phyloP scores from a whole-genome alignment of 2,888 invertebrate genomes.

The Drosophila ustulata region DNA sequence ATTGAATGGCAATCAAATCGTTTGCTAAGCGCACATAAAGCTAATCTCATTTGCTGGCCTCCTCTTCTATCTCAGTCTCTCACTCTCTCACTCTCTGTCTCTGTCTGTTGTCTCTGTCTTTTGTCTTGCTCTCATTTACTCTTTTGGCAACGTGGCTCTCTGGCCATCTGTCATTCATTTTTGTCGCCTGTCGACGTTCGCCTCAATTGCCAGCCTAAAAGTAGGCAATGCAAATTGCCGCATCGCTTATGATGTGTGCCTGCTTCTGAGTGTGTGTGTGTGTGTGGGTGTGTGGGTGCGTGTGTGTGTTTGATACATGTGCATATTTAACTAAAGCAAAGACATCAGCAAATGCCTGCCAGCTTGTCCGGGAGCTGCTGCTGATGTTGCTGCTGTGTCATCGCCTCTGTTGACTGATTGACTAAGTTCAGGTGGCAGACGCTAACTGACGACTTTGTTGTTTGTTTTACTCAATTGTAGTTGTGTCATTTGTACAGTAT shows the following conservation, averaged over 20 bases:
- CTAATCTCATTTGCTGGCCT: background rate
- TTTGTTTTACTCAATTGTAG: conserved; percentile 39
- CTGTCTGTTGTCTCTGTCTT: too few relatives aligned
- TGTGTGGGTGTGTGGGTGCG: conserved; percentile 13
- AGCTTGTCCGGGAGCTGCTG: conserved; percentile 20
- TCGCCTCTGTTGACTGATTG: conserved; percentile 69
- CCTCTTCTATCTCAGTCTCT: background rate
- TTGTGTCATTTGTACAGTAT: conserved; percentile 59
- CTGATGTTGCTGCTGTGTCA: conserved; percentile 31
- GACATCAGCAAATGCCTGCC: conserved; percentile 55
- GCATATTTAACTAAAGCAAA: conserved; percentile 60
- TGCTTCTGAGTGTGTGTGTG: background rate
- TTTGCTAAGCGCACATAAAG: conserved; percentile 21
- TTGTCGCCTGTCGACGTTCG: conserved; percentile 16
- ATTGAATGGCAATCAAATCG: conserved; percentile 43
- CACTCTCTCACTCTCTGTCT: background rate
- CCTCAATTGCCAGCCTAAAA: conserved; percentile 43
- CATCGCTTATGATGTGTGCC: background rate
- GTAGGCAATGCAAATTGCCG: conserved; percentile 59
- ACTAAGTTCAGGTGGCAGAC: conserved; percentile 68
- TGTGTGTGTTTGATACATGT: conserved; percentile 45
- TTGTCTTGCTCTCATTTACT: conserved; percentile 3
- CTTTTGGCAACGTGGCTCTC: background rate
- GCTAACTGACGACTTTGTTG: conserved; percentile 52
- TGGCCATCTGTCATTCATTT: conserved; percentile 11